Conservation (phyloP, 2,797 vertebrate species). For the Pyrocephalus nanus region DNA sequence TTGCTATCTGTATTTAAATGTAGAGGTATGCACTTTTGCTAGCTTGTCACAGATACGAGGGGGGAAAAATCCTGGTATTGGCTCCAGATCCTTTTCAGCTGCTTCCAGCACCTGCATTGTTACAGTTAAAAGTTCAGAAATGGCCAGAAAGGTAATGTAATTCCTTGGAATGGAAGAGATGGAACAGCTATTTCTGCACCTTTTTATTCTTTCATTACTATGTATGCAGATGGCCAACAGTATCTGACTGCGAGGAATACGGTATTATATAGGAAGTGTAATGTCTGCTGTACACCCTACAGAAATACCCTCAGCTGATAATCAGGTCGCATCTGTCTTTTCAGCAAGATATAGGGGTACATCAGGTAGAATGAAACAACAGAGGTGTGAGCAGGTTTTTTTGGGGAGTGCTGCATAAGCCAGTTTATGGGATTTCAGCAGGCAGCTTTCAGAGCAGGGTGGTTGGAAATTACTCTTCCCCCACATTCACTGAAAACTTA, state of each 20-base stretch:
- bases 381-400: not conserved
- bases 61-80: accelerated
- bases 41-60: not conserved
- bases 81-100: not conserved
- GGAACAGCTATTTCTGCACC: not conserved
- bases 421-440: not conserved
- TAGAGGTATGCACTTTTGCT: not conserved
- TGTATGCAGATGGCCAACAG: not conserved
- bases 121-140: not conserved
- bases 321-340: not conserved
- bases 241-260: not conserved
- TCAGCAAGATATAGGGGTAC: not conserved
- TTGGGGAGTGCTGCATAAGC: not conserved
- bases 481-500: not conserved
- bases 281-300: not conserved
- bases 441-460: not conserved
- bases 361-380: not conserved
- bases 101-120: not conserved
- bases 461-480: not conserved
- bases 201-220: not conserved
- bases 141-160: not conserved
- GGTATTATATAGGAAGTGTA: not conserved
- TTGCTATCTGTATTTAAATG: not conserved
- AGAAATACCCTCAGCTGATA: not conserved
- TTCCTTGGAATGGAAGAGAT: not conserved